Evolutionary conservation across 2,113 vertebrate genomes (phyloP).

Genomic region (Dipodomys merriami): DNA sequence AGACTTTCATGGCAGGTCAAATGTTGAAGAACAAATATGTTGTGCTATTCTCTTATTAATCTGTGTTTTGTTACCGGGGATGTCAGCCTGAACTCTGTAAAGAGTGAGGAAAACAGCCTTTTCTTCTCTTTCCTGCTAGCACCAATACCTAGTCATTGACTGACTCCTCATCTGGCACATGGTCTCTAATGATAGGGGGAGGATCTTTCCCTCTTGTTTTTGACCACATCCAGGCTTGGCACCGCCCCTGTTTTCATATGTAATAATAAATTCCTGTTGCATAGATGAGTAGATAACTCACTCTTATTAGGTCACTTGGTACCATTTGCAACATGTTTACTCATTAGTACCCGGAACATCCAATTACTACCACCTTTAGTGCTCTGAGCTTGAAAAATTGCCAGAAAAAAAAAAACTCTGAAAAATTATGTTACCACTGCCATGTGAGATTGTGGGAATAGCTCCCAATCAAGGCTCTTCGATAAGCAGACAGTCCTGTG

Average conservation of each 20-base stretch:
- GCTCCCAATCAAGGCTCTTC: neutral
- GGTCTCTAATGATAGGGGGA: neutral
- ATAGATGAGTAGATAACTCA: neutral
- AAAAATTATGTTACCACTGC: neutral
- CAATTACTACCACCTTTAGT: conserved; percentile 38
- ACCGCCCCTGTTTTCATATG: neutral
- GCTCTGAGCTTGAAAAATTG: conserved; percentile 36
- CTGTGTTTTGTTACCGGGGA: neutral
- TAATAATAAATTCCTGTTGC: neutral
- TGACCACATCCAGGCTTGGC: neutral
- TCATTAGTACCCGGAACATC: conserved; percentile 54
- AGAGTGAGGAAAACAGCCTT: neutral
- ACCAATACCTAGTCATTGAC: neutral
- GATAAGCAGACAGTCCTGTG: neutral
- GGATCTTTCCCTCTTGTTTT: neutral
- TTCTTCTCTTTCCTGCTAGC: too few relatives aligned
- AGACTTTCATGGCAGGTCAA: neutral
- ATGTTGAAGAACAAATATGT: neutral
- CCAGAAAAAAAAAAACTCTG: conserved; percentile 47
- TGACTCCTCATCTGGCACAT: neutral
- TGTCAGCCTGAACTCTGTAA: neutral
- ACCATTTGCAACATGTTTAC: conserved; percentile 51
- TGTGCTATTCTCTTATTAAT: neutral
- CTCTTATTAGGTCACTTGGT: neutral
- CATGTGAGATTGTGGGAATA: neutral